A percentile compares a stretch with the other conserved stretches of the same genome.
These are phyloP conservation scores for Pimpla rufipes DNA, from an alignment of 2,888 invertebrate genomes.

Conservation along the genomic window DNA sequence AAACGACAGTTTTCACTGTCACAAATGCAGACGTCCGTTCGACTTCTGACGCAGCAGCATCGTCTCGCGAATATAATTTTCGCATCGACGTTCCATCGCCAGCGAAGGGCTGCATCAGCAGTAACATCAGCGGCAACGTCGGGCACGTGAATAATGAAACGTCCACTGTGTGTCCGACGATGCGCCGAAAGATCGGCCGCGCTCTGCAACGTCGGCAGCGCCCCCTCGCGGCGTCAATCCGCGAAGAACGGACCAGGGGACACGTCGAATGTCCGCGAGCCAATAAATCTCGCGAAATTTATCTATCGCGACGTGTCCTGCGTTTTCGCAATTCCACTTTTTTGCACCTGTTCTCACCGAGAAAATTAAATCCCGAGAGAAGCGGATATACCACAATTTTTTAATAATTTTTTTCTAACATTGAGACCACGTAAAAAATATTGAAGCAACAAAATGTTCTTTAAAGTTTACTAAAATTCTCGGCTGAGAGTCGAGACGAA, in stretches of 20 bases:
- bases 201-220: conserved; percentile 29
- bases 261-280: conserved; percentile 38
- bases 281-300: conserved; percentile 64
- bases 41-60: conserved; percentile 40
- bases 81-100: conserved; percentile 48
- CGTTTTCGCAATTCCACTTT: neutral
- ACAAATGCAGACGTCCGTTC: conserved; percentile 21
- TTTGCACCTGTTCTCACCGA: neutral
- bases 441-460: too few species aligned
- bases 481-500: neutral
- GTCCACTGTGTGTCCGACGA: conserved; percentile 41
- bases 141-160: conserved; percentile 64
- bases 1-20: neutral
- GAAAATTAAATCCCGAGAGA: conserved; percentile 40
- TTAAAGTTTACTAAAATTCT: too few species aligned
- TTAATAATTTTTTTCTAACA: neutral
- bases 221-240: neutral
- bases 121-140: conserved; percentile 33
- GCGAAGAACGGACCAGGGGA: conserved; percentile 32
- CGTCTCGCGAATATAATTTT: conserved; percentile 55
- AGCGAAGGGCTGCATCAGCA: conserved; percentile 33
- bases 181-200: conserved; percentile 11
- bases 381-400: conserved; percentile 35
- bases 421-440: too few species aligned
- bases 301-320: conserved; percentile 56